Evolutionary conservation across 2,113 vertebrate genomes (phyloP).

Genomic region (Psilopsiagon aurifrons): DNA sequence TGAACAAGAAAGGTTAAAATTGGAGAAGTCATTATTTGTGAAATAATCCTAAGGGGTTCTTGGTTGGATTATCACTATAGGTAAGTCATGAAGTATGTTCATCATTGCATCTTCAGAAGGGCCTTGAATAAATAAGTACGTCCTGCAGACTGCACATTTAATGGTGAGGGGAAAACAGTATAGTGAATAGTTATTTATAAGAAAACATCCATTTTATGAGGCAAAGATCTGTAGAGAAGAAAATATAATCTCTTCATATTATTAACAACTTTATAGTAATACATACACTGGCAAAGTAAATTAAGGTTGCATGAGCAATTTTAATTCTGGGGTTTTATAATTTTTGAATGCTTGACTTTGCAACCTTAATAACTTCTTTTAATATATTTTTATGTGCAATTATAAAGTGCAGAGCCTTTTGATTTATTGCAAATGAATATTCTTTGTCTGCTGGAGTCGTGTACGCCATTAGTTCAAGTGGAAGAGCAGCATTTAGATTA

Average conservation of each 20-base stretch:
- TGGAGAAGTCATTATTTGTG: accelerated
- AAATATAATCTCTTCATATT: neutral
- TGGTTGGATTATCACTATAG: neutral
- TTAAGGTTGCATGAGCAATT: conserved; percentile 17
- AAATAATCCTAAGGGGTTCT: neutral
- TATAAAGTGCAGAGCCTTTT: neutral
- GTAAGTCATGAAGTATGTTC: neutral
- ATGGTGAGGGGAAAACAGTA: neutral
- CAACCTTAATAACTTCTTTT: conserved; percentile 14
- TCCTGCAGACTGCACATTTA: neutral
- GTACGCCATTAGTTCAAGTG: conserved; percentile 35
- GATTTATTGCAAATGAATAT: conserved; percentile 48
- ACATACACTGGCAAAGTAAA: neutral
- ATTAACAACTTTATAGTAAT: neutral
- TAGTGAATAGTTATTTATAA: neutral
- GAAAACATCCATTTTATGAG: neutral
- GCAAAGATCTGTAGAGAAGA: neutral
- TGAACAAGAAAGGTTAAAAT: neutral
- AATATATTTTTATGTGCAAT: conserved; percentile 35
- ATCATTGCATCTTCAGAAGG: neutral
- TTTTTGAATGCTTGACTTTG: conserved; percentile 46
- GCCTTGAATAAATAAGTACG: neutral
- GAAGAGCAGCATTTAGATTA: conserved; percentile 2
- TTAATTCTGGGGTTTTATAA: neutral
- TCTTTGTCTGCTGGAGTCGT: neutral